Base-by-base conservation (phyloP, 2,888 invertebrate genomes). In the Alviniconcha strummeri region DNA sequence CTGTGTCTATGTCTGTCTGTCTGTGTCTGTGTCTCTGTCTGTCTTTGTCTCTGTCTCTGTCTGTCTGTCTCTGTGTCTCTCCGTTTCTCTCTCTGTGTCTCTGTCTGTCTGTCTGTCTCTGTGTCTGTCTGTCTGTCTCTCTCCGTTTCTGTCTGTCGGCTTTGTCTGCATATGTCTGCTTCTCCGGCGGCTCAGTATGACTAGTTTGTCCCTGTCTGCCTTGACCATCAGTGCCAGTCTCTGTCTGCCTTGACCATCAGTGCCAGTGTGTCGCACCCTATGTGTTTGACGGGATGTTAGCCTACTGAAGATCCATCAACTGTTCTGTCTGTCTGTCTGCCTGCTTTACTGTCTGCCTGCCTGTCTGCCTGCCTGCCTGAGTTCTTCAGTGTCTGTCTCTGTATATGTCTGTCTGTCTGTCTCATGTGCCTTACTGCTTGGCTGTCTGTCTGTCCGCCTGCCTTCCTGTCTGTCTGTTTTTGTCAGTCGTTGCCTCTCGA, bases 41-140 rank as follows among this genome's bases (percentile, higher is more conserved):
- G 0, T 77, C 77, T 55, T 0, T 77, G 4, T 77, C 77, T 77
- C 69, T 80, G 54, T 67, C 80, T 80, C 64, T 80, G 19, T 67
- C 67, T 80, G 13, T 54, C 56, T 71, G 54, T 81, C 81, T 81
- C 81, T 81, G 5, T 81, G 52, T 81, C 72, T 81, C 55, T 81
- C 52, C 71, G 52, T 81, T 71, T 81, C 72, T 71, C 71, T 81
- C 81, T 81, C 81, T 81, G 5, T 81, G 52, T 81, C 72, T 81
- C 55, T 81, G 55, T 71, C 72, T 71, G 19, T 19, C 72, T 71
- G 17, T 55, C 54, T 67, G 52, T 67, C 52, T 67, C 3, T 67
- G 7, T 67, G 15, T 60, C 60, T 60, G 57, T 74, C 19, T 71
- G 55, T 71, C 55, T 71, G n/a, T 71, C 19, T 71, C 15, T 75